Evolutionary conservation across 2,113 vertebrate species (phyloP), one percentile per base, ranked within the genome.

Genomic region (Hyperopisus bebe): DNA sequence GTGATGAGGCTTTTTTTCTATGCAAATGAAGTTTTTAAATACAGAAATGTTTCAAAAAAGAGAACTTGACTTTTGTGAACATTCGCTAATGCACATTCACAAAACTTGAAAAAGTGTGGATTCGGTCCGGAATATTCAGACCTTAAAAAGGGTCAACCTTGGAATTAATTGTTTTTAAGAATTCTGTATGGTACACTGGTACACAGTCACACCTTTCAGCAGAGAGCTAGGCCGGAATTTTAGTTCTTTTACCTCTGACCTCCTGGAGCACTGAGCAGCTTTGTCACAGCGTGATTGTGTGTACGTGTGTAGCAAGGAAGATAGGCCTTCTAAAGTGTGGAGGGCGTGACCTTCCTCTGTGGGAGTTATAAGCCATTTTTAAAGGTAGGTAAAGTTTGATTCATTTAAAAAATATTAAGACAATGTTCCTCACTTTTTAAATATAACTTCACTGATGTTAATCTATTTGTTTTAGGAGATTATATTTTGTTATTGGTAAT

Each of bases 201-300:
- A 55, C n/a, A 39, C 48, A 7, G 27, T 39, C 31, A 27, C 13
- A 42, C 50, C 5, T 15, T 87, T 55, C 47, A 50, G 50, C 50
- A 42, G n/a, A 17, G 42, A 15, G n/a, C 47, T 13, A 13, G 10
- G 85, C 48, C 85, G 55, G 48, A 91, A 90, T 21, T 91, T 92
- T 47, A 51, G 82, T 47, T 62, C 5, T 66, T 90, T 66, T 50
- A 86, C 85, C 85, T 53, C 6, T 51, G 84, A 44, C 47, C 24
- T 85, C 47, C 83, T 48, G 24, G n/a, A 86, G 9, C 31, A 53
- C 44, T 47, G 7, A 46, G 17, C 8, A 83, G 35, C 10, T 47
- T 21, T 46, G 42, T 83, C 11, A 39, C 13, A 7, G 35, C 19
- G 8, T 82, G 77, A 11, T 27, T 82, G 39, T 82, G 39, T 82